A percentile compares a stretch with the other conserved stretches of the same genome.
Evolutionary conservation across 2,113 vertebrate genomes (phyloP).

Genomic region (Zeus faber): DNA sequence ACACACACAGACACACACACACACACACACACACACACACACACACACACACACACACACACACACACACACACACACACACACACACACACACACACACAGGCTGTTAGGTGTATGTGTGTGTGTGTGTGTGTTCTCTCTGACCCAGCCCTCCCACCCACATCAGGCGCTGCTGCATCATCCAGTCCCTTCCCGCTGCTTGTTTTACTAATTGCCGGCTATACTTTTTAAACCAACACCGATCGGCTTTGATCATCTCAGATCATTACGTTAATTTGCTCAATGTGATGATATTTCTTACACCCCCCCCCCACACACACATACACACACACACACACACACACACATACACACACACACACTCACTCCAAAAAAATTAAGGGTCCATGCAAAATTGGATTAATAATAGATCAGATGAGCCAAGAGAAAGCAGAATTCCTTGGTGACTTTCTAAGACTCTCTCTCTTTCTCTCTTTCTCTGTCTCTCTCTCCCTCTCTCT

Average conservation of each 20-base stretch:
- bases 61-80: neutral
- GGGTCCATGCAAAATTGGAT: constrained; percentile 71
- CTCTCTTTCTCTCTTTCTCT: constrained; percentile 26
- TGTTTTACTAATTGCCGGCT: constrained; percentile 84
- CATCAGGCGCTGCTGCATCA: no score
- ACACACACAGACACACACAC: neutral
- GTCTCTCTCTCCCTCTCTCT: constrained; percentile 12
- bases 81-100: neutral
- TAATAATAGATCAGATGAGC: constrained; percentile 76
- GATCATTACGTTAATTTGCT: constrained; percentile 82
- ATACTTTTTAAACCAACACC: constrained; percentile 76
- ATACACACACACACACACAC: neutral
- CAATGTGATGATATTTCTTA: no score
- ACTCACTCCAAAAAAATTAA: constrained; percentile 47
- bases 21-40: neutral
- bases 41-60: neutral
- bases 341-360: neutral
- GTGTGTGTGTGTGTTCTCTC: no score
- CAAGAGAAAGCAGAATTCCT: constrained; percentile 62
- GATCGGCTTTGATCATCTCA: constrained; percentile 82
- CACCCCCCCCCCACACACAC: constrained; percentile 20
- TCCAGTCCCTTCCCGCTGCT: constrained; percentile 76
- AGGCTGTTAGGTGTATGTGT: no score
- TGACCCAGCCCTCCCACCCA: no score
- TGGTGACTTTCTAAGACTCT: constrained; percentile 46